Evolutionary conservation across 2,888 invertebrate genomes (phyloP), one percentile per base, ranked within the genome.

Genomic region (Neoscelio sp.): DNA sequence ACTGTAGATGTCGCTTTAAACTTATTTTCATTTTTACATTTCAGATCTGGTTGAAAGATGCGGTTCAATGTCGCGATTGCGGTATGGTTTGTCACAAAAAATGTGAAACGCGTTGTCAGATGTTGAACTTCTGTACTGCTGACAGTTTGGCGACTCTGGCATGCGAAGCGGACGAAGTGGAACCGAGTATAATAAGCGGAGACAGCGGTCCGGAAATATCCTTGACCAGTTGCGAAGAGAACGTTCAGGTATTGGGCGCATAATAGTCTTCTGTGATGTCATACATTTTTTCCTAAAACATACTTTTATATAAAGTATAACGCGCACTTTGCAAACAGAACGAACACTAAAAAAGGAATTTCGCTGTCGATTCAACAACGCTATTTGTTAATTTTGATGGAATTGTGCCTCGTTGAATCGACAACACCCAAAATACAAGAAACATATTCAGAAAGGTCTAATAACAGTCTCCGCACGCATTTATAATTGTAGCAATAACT

Each of bases 41-140:
- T 26, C 35, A 97, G 95, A 98, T 99, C 84, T 99, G 99, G 99
- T 91, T 99, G 78, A 98, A 98, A 91, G 97, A 97, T 86, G 99
- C 98, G 2, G 96, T 97, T 85, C 96, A 97, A 87, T 99, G 99
- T 91, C 93, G 94, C 58, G 94, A 95, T 80, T 99, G 99, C 88
- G 94, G 94, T 0, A 94, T 98, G 92, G 96, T 97, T 82, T 98
- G 98, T 88, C 99, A 99, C 91, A 98, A 98, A 91, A 99, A 99
- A 89, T 99, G 99, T 91, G 95, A 97, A 80, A 94, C 94, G 6
- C 96, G 97, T 86, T 98, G 98, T 89, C 96, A 95, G 88, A 92
- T 93, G 52, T 93, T 94, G 73, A 94, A 94, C 10, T 92, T 92
- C n/a, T 95, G 95, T 82, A 91, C 92, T 0, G 92, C 92, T 0